A percentile compares a stretch with the other conserved stretches of the same genome.
These are phyloP conservation scores for Rhynchonycteris naso DNA, from an alignment of 2,797 vertebrate genomes.

Conservation along the genomic window DNA sequence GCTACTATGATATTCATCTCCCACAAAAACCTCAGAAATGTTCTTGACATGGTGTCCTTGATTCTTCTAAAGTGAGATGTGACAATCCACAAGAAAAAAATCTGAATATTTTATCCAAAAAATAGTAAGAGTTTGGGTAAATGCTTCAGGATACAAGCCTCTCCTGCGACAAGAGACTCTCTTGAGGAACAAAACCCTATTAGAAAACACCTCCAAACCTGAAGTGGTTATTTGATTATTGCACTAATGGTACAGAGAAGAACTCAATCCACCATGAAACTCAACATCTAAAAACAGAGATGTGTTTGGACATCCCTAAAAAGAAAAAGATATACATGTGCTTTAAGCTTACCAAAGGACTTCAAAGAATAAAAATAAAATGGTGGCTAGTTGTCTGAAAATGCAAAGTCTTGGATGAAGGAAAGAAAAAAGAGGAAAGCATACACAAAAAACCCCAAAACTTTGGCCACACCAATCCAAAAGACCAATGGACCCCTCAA, in stretches of 20 bases:
- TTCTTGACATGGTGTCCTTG: not conserved
- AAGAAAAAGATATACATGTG: not conserved
- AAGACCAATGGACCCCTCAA: not conserved
- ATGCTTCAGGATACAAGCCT: not conserved
- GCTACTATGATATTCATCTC: not conserved
- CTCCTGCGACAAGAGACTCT: not conserved
- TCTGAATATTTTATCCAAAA: not conserved
- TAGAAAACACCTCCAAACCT: not conserved
- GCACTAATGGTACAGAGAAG: not conserved
- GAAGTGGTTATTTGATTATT: not conserved
- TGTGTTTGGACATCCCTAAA: not conserved
- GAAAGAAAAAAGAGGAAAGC: not conserved
- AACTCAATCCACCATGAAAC: not conserved
- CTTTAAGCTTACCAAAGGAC: constrained; percentile 20
- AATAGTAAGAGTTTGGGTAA: not conserved
- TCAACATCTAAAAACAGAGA: constrained; percentile 43
- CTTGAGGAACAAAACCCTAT: not conserved
- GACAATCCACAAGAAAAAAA: constrained; percentile 1
- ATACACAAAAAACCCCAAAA: not conserved
- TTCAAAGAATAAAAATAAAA: not conserved
- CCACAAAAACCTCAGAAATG: not conserved
- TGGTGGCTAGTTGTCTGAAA: not conserved
- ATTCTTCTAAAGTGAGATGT: constrained; percentile 22
- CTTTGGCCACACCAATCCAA: not conserved
- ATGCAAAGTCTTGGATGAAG: not conserved